Evolutionary conservation across 2,797 vertebrate genomes (phyloP).

Genomic region (Pangasius krempfi): DNA sequence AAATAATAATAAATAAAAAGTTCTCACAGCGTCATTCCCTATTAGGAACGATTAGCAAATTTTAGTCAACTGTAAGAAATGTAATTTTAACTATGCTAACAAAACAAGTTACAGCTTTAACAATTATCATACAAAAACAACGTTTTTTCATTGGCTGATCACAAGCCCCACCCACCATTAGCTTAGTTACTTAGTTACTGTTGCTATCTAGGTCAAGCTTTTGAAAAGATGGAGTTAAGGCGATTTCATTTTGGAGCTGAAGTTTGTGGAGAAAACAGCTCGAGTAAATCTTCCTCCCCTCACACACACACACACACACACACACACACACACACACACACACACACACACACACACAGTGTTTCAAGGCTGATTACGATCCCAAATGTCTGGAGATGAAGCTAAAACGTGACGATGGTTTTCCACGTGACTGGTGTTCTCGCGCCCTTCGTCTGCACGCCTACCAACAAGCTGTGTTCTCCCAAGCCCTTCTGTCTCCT

Average conservation of each 20-base stretch:
- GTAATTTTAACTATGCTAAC: no score
- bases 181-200: neutral
- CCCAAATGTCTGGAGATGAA: neutral
- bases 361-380: neutral
- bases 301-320: neutral
- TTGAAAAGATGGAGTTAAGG: neutral
- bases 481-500: slow-evolving; percentile 60
- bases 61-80: no score
- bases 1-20: neutral
- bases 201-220: neutral
- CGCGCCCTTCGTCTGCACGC: slow-evolving; percentile 63
- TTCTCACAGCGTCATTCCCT: neutral
- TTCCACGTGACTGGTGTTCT: slow-evolving; percentile 33
- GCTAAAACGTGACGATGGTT: slow-evolving; percentile 13
- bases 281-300: neutral
- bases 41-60: neutral
- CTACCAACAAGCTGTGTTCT: slow-evolving; percentile 67
- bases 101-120: neutral
- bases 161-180: neutral
- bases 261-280: neutral
- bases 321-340: neutral
- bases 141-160: neutral
- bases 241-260: neutral
- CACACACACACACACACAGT: slow-evolving; percentile 6
- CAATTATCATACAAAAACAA: no score